These are phyloP conservation scores for Pseudorhiza aurosa DNA, from an alignment of 30 jellyfish, hydroid and myxozoan species.

Conservation along the genomic window DNA sequence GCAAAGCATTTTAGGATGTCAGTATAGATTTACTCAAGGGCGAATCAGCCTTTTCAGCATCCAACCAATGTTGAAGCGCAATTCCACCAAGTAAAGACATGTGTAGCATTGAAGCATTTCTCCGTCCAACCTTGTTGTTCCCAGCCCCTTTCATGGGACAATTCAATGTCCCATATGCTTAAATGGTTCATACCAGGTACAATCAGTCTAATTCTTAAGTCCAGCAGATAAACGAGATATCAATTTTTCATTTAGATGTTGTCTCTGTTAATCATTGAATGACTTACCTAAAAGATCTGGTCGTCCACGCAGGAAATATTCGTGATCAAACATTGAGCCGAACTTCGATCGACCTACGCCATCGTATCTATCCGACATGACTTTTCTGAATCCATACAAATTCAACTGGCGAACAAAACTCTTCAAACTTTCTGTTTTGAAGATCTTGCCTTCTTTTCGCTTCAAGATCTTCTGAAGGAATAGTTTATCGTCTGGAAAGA, in stretches of 20 bases:
- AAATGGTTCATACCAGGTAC: background rate
- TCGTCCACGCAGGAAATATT: conserved; percentile 57
- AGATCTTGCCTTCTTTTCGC: conserved; percentile 73
- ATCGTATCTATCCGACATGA: conserved; percentile 64
- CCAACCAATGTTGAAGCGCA: no score
- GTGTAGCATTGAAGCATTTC: no score
- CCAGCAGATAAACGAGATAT: background rate
- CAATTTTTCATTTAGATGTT: background rate
- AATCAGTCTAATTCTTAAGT: background rate
- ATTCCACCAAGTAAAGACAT: no score
- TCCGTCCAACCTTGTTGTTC: no score
- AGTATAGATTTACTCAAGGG: no score
- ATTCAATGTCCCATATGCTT: background rate
- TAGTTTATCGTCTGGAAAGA: conserved; percentile 75
- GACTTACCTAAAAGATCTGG: conserved; percentile 80
- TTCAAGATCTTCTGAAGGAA: conserved; percentile 79
- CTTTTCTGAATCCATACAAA: conserved; percentile 93
- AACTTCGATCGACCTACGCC: conserved; percentile 45
- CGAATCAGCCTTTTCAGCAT: no score
- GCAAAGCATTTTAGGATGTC: no score
- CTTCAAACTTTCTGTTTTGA: conserved; percentile 91
- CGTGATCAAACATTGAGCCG: conserved; percentile 82
- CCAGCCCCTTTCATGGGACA: background rate
- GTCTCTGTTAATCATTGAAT: background rate
- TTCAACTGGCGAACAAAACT: conserved; percentile 96